phyloP scores from a whole-genome alignment of 2,113 vertebrate species.

The Paradisaea rubra region DNA sequence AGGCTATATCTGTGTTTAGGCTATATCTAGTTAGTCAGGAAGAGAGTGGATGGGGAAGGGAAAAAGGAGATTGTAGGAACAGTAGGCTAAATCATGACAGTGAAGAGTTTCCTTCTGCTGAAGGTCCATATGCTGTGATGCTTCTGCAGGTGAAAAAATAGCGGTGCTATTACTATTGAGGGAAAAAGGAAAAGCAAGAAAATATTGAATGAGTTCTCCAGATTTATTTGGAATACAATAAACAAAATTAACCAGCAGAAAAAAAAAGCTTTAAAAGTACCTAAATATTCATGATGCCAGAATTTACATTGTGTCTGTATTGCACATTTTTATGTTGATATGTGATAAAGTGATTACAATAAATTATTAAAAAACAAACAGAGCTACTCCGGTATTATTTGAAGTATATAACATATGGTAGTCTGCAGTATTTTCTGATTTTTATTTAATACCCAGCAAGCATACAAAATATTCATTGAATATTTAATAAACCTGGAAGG shows the following conservation, averaged over 20 bases:
- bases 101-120: conserved; percentile 3
- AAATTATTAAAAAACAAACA: conserved; percentile 55
- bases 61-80: neutral
- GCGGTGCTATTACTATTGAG: neutral
- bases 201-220: neutral
- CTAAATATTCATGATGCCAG: conserved; percentile 10
- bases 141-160: neutral
- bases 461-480: conserved; percentile 51
- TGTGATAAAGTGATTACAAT: conserved; percentile 51
- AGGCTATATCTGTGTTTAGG: neutral
- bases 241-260: neutral
- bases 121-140: neutral
- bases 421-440: conserved; percentile 43
- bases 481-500: conserved; percentile 76
- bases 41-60: neutral
- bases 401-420: conserved; percentile 27
- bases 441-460: conserved; percentile 59
- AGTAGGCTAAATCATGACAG: neutral
- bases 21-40: neutral
- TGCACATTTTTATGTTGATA: conserved; percentile 38
- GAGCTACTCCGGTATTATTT: conserved; percentile 24
- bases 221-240: neutral
- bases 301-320: neutral
- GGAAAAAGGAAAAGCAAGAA: neutral
- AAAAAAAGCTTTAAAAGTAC: neutral